A percentile compares a stretch with the other conserved stretches of the same genome.
Conservation (phyloP, 1,140 invertebrate genomes). For the Camponotus floridanus region DNA sequence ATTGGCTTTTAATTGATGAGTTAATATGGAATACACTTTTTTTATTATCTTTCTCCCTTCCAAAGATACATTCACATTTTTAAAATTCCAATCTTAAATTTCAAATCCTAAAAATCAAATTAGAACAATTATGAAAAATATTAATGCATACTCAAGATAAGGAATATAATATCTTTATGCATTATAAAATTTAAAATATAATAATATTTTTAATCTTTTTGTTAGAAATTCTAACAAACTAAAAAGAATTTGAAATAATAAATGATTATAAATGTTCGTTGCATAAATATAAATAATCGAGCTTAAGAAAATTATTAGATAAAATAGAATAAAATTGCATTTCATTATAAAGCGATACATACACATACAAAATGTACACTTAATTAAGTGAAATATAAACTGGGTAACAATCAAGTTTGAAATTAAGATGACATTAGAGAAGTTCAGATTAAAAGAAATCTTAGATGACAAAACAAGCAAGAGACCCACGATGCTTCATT, state of each 20-base stretch:
- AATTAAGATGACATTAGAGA: slow-evolving; percentile 7
- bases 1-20: slow-evolving; percentile 16
- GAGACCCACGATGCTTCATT: slow-evolving; percentile 40
- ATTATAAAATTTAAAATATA: not conserved
- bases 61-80: not conserved
- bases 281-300: not conserved
- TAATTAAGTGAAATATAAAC: slow-evolving; percentile 2
- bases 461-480: slow-evolving; percentile 52
- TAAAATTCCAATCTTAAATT: not conserved
- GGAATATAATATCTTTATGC: too few relatives aligned
- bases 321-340: not conserved
- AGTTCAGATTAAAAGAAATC: not conserved
- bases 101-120: not conserved
- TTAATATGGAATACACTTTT: not conserved
- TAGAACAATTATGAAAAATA: not conserved
- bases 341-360: not conserved
- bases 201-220: not conserved
- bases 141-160: too few relatives aligned
- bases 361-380: not conserved
- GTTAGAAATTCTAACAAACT: not conserved
- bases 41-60: not conserved
- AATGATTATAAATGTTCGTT: not conserved
- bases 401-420: not conserved
- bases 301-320: not conserved
- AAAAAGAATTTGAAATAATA: not conserved